Evolutionary conservation across 2,888 invertebrate species (phyloP), one percentile per base, ranked within the genome.

Genomic region (Lasioglossum lativentre): DNA sequence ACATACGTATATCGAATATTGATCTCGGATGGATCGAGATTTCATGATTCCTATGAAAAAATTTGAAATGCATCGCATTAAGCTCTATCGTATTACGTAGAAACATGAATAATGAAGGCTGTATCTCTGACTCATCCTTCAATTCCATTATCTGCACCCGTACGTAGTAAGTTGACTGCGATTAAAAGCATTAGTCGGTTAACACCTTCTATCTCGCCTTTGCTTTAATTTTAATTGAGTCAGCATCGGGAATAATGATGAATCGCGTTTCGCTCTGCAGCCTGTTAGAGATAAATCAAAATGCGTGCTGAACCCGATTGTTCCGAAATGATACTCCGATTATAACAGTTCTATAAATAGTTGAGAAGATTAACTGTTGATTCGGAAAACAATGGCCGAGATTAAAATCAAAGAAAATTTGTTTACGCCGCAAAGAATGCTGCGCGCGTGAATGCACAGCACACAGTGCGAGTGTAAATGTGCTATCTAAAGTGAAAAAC

Each of bases 41-140:
- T 38, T 16, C 4, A 38, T 10, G 23, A 68, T 6, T 68, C 8
- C 30, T 2, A 38, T 38, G 8, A 19, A 68, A 23, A 68, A 68
- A 68, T 68, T 23, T 23, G 19, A 40, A 40, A n/a, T 45, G 56
- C 66, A 23, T 34, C 72, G 82, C 63, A 83, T 34, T 73, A 56
- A 80, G 80, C 63, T 34, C 23, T 47, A 70, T 47, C 77, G 76
- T 77, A 80, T 68, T 77, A 14, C 80, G 66, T 71, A 56, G 38
- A 73, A 68, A 82, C 42, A 68, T 82, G 81, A 86, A 86, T 86
- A 82, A 86, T 63, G 68, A 42, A 52, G 59, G 4, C 40, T 75
- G 56, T 78, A 81, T 86, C 86, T 73, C 75, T 86, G 81, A 75
- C 72, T 78, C 86, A 81, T 75, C 75, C 52, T 23, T 5, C 77